A percentile compares a stretch with the other conserved stretches of the same genome.
Evolutionary conservation across 2,113 vertebrate species (phyloP).

Genomic region (Oreamnos americanus): DNA sequence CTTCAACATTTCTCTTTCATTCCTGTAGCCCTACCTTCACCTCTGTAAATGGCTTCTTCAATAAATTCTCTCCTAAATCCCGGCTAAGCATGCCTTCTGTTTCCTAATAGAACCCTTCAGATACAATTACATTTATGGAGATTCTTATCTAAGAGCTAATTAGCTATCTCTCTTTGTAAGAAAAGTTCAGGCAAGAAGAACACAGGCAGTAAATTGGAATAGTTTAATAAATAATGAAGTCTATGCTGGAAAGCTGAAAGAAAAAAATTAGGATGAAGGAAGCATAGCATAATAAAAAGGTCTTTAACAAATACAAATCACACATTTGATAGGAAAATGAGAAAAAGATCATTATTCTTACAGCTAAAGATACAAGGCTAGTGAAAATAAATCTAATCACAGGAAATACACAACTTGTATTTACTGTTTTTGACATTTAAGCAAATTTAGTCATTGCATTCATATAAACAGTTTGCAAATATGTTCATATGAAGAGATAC

Average conservation of each 20-base stretch:
- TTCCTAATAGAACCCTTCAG: neutral
- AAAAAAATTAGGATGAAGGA: constrained; percentile 6
- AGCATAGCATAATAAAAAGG: neutral
- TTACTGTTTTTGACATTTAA: neutral
- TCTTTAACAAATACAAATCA: neutral
- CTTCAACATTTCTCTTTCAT: neutral
- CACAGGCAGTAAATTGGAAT: neutral
- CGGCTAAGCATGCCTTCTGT: neutral
- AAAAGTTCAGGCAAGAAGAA: neutral
- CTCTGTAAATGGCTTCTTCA: neutral
- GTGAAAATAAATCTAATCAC: neutral
- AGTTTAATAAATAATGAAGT: neutral
- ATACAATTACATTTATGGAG: neutral
- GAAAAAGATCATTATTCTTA: neutral
- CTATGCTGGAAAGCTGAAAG: neutral
- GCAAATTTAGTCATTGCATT: neutral
- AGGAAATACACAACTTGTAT: neutral
- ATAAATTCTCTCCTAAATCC: neutral
- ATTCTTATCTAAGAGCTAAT: neutral
- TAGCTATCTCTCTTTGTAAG: neutral
- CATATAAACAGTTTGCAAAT: neutral
- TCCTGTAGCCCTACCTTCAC: neutral
- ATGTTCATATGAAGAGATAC: neutral
- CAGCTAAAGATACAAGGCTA: neutral
- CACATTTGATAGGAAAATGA: neutral